Conservation (phyloP, 2,888 invertebrate genomes). For the Tenthredo notha region DNA sequence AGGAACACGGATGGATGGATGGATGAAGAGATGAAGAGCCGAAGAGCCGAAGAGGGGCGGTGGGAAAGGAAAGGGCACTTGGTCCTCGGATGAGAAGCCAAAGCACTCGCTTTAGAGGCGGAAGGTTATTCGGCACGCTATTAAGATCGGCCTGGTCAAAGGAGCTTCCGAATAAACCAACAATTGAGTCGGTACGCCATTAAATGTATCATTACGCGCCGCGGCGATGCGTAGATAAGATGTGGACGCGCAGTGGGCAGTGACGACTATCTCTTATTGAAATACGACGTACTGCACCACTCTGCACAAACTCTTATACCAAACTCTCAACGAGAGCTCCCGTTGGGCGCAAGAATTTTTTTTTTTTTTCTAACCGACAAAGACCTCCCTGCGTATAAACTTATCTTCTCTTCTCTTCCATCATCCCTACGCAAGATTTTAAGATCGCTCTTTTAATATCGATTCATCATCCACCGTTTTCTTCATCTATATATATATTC, state of each 20-base stretch:
- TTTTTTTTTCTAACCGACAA: constrained; percentile 39
- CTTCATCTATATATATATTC: too few relatives aligned
- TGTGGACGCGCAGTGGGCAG: constrained; percentile 36
- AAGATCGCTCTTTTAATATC: neutral
- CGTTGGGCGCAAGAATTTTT: constrained; percentile 16
- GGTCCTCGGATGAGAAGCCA: neutral
- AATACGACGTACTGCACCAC: neutral
- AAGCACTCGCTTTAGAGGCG: neutral
- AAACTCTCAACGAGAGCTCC: constrained; percentile 41
- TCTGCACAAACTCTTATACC: neutral
- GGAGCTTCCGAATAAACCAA: constrained; percentile 56
- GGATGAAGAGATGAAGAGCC: neutral
- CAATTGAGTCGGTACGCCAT: constrained; percentile 55
- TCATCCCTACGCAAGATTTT: neutral
- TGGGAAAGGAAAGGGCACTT: constrained; percentile 1
- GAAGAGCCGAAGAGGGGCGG: neutral
- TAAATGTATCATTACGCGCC: constrained; percentile 55
- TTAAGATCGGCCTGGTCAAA: constrained; percentile 51
- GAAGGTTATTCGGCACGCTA: constrained; percentile 26
- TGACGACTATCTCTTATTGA: constrained; percentile 31
- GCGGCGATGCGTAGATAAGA: constrained; percentile 55
- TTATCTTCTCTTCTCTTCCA: neutral
- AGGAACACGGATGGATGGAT: neutral
- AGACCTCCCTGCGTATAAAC: constrained; percentile 40
- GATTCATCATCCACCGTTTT: neutral